These are phyloP conservation scores for Andrena haemorrhoa DNA, from an alignment of 2,888 invertebrate genomes.

Conservation along the genomic window DNA sequence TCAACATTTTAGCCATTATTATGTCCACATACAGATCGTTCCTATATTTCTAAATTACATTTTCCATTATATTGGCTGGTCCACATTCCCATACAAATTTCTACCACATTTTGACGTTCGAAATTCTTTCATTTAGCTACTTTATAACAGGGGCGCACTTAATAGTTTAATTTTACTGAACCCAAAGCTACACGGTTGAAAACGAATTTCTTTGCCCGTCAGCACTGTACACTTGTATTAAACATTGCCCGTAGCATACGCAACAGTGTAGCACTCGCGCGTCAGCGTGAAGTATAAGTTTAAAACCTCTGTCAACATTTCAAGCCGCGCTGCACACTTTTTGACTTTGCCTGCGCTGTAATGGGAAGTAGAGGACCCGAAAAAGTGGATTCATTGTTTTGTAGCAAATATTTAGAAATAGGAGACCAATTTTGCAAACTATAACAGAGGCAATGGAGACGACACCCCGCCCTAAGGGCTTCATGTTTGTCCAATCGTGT, in stretches of 20 bases:
- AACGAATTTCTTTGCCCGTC: constrained; percentile 11
- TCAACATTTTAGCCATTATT: not conserved
- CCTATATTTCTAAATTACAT: not conserved
- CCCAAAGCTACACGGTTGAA: constrained; percentile 22
- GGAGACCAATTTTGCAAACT: no score
- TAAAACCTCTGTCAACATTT: constrained; percentile 12
- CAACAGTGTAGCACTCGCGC: not conserved
- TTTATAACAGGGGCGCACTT: constrained; percentile 1
- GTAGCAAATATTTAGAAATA: no score
- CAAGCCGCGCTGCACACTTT: not conserved
- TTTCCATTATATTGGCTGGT: not conserved
- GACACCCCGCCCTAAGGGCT: not conserved
- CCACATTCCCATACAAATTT: not conserved
- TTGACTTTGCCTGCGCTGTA: not conserved
- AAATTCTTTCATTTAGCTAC: constrained; percentile 1
- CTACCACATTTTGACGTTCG: constrained; percentile 1
- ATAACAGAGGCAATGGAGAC: no score
- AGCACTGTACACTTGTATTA: not conserved
- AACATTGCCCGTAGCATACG: constrained; percentile 4
- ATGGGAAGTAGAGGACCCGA: not conserved
- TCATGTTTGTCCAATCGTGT: not conserved
- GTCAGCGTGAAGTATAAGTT: not conserved
- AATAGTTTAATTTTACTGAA: constrained; percentile 27
- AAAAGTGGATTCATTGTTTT: no score
- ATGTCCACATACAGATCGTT: no score